Evolutionary conservation across 1,140 invertebrate genomes (phyloP), one percentile per base, ranked within the genome.

Genomic region (Palaemon carinicauda): DNA sequence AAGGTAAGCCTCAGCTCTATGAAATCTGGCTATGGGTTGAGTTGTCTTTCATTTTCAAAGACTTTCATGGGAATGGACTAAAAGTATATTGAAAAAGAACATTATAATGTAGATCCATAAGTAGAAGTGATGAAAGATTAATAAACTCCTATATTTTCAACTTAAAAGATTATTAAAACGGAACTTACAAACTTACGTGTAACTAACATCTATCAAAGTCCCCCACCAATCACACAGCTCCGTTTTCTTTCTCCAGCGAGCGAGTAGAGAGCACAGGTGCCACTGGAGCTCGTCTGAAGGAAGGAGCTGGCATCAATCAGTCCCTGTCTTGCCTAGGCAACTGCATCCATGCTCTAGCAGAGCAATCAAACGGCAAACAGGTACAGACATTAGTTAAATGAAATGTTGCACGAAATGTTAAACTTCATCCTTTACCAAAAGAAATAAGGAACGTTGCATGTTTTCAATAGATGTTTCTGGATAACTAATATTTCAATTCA

Each of bases 301-400:
- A 95, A 90, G 93, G 94, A 78, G 94, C 94, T 31, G 93, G 93
- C 74, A 95, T 95, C 88, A 95, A 95, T 90, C 93, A 93, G 89
- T 95, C 94, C 12, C 90, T 95, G n/a, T 93, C 94, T 12, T 93
- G 93, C 51, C 90, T 95, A 0, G 94, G 94, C 21, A 93, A 94
- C 89, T 93, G 93, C 85, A 94, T 94, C 56, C 92, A 94, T 88
- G 93, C 94, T 21, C 90, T 94, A 31, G 93, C 92, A 7, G 91
- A 92, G 79, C 51, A 85, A 29, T 73, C 88, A 17, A 53, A 73
- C 17, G 90, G 91, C 0, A 90, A 89, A 33, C 75, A 71, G 33
- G 88, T 89, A 80, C 80, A 75, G 19, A 3, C 9, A n/a, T 0
- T 12, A 2, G 19, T 31, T 41, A n/a, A 41, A 17, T 33, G 19